Percentiles rank a stretch among this genome's conserved stretches.
phyloP scores from a whole-genome alignment of 2,888 invertebrate species.

The Andrena hattorfiana region DNA sequence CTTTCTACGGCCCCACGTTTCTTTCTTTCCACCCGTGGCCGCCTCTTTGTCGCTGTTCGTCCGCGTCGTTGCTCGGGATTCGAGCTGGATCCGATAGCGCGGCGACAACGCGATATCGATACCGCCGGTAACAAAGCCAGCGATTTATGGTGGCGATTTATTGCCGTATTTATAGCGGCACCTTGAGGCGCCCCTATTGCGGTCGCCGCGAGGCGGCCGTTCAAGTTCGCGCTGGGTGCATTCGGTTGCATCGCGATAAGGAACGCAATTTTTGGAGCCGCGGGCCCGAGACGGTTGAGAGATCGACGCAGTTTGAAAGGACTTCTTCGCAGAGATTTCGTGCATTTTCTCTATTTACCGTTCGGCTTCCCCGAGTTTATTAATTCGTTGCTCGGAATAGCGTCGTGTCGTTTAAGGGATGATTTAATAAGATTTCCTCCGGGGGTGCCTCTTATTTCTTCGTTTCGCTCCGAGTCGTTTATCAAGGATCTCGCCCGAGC shows the following conservation, averaged over 20 bases:
- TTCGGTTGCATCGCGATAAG: conserved; percentile 62
- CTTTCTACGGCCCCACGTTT: background rate
- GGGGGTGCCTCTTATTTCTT: background rate
- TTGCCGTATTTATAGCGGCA: conserved; percentile 70
- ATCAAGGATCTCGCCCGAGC: conserved; percentile 8
- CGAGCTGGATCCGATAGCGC: conserved; percentile 66
- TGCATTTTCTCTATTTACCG: background rate
- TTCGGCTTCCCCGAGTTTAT: background rate
- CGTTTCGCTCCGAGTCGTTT: background rate
- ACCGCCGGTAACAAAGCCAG: conserved; percentile 71
- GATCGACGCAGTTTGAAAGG: background rate
- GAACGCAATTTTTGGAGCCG: conserved; percentile 52
- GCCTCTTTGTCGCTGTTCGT: conserved; percentile 28
- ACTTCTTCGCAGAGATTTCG: background rate
- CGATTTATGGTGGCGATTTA: conserved; percentile 74
- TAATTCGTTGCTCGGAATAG: background rate
- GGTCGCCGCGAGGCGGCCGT: conserved; percentile 11
- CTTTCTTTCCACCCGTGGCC: conserved; percentile 14
- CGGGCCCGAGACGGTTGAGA: background rate
- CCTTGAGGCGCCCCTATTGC: conserved; percentile 27
- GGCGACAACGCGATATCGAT: conserved; percentile 71
- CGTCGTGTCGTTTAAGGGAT: background rate
- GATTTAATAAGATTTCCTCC: background rate
- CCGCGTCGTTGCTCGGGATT: conserved; percentile 53
- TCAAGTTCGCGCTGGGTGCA: conserved; percentile 52